Conservation (phyloP, 2,888 invertebrate species). For the Hipparchia semele region DNA sequence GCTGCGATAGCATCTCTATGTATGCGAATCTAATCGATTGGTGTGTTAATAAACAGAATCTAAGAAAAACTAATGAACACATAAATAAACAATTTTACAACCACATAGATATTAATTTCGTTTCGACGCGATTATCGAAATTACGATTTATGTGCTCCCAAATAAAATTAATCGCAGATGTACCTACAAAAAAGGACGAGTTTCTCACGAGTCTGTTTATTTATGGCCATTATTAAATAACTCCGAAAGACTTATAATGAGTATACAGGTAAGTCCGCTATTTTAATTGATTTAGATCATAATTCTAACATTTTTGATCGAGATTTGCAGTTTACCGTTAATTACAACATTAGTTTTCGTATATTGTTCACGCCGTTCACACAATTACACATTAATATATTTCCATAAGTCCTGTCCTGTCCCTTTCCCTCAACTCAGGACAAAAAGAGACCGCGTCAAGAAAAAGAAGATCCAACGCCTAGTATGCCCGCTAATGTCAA, state of each 20-base stretch:
- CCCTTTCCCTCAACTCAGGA: too few species aligned
- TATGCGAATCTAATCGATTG: background rate
- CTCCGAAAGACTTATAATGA: conserved; percentile 13
- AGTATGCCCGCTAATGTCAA: too few species aligned
- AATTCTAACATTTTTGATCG: background rate
- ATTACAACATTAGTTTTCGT: background rate
- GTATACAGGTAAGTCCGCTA: background rate
- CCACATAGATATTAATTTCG: conserved; percentile 28
- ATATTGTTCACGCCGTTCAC: background rate
- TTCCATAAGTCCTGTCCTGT: too few species aligned
- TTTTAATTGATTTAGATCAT: conserved; percentile 16
- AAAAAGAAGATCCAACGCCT: too few species aligned
- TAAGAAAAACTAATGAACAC: conserved; percentile 17
- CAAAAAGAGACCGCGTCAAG: too few species aligned
- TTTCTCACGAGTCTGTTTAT: conserved; percentile 12
- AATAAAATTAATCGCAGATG: conserved; percentile 15
- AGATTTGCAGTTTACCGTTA: background rate
- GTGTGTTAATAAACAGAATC: background rate
- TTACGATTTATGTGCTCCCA: conserved; percentile 9
- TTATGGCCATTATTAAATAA: conserved; percentile 18
- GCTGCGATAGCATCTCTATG: background rate
- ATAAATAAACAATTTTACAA: conserved; percentile 29
- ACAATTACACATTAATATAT: too few species aligned
- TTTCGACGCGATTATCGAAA: conserved; percentile 20
- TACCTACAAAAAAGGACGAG: conserved; percentile 6